Base-by-base conservation (phyloP, 2,888 invertebrate genomes). In the Eilema griseolum region DNA sequence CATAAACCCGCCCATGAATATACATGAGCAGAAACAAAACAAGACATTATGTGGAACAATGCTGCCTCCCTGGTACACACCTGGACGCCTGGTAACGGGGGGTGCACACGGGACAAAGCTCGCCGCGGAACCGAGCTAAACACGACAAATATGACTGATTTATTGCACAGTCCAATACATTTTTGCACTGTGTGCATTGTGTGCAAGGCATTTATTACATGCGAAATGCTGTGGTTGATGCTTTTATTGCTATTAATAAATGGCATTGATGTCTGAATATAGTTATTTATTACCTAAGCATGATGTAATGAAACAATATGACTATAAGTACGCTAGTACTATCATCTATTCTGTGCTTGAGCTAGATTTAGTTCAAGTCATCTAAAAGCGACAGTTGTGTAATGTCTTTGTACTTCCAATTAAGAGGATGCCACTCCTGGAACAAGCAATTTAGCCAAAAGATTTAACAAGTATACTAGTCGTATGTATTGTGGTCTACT, bases 11-110 rank as follows among this genome's bases (percentile, higher is more conserved):
- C 69, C 59, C 69, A 75, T 86, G 87, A 82, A 89, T 88, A 88
- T 89, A 85, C 83, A 89, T 85, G 84, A 85, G 75, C 65, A 67
- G 74, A 78, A 81, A 81, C 83, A 85, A 86, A 87, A 86, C 86
- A 86, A 84, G 83, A 83, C 82, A 85, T 83, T 79, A 84, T 78
- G 80, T 74, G 74, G 76, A 72, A 82, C 79, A 78, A 80, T 80
- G 72, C 72, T 74, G 70, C 75, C 74, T 77, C 67, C 33, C 66
- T 46, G 69, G 59, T 10, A 28, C 68, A 57, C 63, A 73, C 77
- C 74, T 77, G 75, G 46, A 66, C 63, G 28, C 23, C n/a, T 61
- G 52, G 41, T 66, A 26, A 59, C 57, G 69, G 57, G 28, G 62
- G 70, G 61, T 46, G 61, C 46, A 61, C 46, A 61, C 67, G 24